A percentile compares a stretch with the other conserved stretches of the same genome.
Evolutionary conservation across 2,113 vertebrate species (phyloP).

Genomic region (Haliaeetus leucogaster): DNA sequence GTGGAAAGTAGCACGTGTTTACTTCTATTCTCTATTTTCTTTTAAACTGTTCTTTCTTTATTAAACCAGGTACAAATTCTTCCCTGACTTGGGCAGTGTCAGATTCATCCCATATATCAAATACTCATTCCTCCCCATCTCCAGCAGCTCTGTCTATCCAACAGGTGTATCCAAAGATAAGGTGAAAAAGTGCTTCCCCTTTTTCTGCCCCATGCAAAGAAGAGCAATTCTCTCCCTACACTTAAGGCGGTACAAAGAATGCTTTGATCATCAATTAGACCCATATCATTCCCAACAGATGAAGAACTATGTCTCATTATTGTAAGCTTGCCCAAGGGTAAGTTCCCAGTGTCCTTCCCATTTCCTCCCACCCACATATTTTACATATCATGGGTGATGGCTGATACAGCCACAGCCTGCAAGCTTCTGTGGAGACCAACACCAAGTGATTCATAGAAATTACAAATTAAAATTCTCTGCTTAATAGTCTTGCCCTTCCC

Average conservation of each 20-base stretch:
- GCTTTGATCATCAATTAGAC: slow-evolving; percentile 53
- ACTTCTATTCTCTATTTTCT: neutral
- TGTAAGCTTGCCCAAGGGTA: slow-evolving; percentile 32
- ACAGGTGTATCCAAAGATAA: neutral
- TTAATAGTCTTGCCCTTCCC: slow-evolving; percentile 1
- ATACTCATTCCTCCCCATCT: neutral
- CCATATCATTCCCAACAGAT: slow-evolving; percentile 36
- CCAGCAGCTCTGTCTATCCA: neutral
- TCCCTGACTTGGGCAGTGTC: neutral
- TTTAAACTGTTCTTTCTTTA: neutral
- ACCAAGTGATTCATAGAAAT: slow-evolving; percentile 39
- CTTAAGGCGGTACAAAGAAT: neutral
- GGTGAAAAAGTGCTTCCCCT: neutral
- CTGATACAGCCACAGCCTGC: slow-evolving; percentile 3
- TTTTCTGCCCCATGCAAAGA: neutral
- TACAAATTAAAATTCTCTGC: slow-evolving; percentile 8
- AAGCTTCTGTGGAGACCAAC: neutral
- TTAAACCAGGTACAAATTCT: neutral
- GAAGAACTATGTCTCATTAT: slow-evolving; percentile 45
- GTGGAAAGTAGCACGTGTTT: neutral
- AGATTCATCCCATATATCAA: neutral
- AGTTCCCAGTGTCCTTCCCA: slow-evolving; percentile 37
- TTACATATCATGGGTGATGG: slow-evolving; percentile 5
- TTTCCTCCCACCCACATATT: slow-evolving; percentile 31
- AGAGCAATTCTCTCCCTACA: neutral